phyloP scores from a whole-genome alignment of 2,113 vertebrate species.

The Hoplias malabaricus region DNA sequence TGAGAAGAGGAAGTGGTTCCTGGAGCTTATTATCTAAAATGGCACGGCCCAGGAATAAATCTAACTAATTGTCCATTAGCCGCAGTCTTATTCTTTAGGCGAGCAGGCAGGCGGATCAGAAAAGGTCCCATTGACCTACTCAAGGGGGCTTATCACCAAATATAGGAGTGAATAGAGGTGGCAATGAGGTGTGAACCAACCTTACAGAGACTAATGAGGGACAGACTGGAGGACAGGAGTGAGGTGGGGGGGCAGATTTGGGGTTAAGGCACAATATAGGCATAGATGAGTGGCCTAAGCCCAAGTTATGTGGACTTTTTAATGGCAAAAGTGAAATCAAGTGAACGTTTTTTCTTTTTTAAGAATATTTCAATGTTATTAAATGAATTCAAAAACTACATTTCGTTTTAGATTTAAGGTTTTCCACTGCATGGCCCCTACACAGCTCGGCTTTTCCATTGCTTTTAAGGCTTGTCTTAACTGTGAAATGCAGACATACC shows the following conservation, averaged over 20 bases:
- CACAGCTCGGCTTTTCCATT: too few species aligned
- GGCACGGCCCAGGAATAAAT: conserved; percentile 51
- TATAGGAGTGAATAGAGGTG: conserved; percentile 55
- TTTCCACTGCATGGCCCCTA: too few species aligned
- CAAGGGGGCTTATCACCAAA: conserved; percentile 60
- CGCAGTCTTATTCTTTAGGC: conserved; percentile 28
- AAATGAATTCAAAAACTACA: too few species aligned
- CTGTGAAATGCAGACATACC: too few species aligned
- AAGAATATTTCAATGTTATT: too few species aligned
- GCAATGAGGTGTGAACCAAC: conserved; percentile 60
- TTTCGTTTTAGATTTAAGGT: too few species aligned
- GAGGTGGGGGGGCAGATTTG: background rate
- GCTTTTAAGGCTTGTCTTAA: too few species aligned
- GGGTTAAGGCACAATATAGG: background rate
- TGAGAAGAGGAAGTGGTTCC: conserved; percentile 45
- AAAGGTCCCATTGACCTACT: conserved; percentile 57
- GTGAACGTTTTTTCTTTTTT: too few species aligned
- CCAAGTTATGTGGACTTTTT: background rate
- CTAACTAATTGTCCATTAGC: conserved; percentile 51
- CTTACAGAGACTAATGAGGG: conserved; percentile 56
- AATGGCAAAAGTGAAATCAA: too few species aligned
- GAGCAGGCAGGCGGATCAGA: conserved; percentile 46
- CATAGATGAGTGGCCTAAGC: background rate
- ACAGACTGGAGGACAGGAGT: conserved; percentile 23
- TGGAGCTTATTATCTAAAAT: conserved; percentile 45